Evolutionary conservation across 2,888 invertebrate genomes (phyloP).

Genomic region (Diarsia mendica): DNA sequence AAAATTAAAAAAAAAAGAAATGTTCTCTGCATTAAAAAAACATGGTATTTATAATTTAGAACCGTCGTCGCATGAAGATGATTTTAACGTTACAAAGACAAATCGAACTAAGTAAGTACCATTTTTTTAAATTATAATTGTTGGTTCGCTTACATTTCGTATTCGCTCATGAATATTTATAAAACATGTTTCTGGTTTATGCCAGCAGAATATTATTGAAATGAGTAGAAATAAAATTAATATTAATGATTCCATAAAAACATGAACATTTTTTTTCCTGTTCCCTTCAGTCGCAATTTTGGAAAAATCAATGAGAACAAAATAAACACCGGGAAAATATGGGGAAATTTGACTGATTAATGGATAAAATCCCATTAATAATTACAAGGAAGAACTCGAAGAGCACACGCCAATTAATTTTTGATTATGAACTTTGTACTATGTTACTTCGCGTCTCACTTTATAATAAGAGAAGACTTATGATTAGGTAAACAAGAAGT

Average conservation of each 20-base stretch:
- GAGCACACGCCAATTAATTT: conserved; percentile 28
- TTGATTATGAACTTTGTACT: conserved; percentile 31
- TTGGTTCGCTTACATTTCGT: conserved; percentile 8
- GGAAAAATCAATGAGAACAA: conserved; percentile 22
- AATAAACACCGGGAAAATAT: conserved; percentile 17
- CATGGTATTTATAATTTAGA: neutral
- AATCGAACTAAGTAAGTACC: neutral
- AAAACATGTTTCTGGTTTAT: neutral
- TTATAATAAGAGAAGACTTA: conserved; percentile 15
- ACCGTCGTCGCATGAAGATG: neutral
- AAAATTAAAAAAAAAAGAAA: no score
- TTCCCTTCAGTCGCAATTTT: neutral
- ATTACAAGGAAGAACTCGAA: conserved; percentile 8
- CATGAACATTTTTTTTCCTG: conserved; percentile 18
- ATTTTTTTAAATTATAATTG: conserved; percentile 10
- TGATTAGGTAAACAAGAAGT: conserved; percentile 28
- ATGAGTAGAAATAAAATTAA: conserved; percentile 27
- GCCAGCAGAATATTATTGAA: conserved; percentile 29
- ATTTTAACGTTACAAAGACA: neutral
- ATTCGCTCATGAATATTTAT: conserved; percentile 19
- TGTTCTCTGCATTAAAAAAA: neutral
- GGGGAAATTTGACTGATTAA: conserved; percentile 1
- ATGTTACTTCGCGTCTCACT: conserved; percentile 7
- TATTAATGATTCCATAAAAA: conserved; percentile 33
- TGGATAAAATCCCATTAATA: conserved; percentile 21